Evolutionary conservation across 92 coral and sea anemone genomes (phyloP).

Genomic region (Phenganax subtilis): DNA sequence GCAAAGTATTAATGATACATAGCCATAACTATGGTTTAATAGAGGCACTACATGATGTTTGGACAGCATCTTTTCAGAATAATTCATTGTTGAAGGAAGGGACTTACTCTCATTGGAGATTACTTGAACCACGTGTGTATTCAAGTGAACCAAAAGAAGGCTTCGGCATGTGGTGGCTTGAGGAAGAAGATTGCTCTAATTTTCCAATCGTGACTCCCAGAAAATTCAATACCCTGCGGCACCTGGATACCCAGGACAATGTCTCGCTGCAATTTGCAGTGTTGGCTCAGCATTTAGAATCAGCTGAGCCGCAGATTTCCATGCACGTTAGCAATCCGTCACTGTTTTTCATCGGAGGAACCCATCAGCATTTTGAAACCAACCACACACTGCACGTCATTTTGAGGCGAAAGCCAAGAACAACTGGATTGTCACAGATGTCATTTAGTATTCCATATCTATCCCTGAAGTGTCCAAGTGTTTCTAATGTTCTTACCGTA

Average conservation of each 20-base stretch:
- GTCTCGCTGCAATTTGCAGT: conserved; percentile 59
- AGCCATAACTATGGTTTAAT: conserved; percentile 42
- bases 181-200: conserved; percentile 69
- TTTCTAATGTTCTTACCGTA: conserved; percentile 57
- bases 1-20: conserved; percentile 44
- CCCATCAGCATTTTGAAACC: conserved; percentile 40
- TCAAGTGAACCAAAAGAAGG: conserved; percentile 29
- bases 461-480: conserved; percentile 68
- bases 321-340: conserved; percentile 65
- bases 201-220: conserved; percentile 56
- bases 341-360: conserved; percentile 52
- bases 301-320: conserved; percentile 38
- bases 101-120: conserved; percentile 55
- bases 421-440: conserved; percentile 69
- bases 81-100: conserved; percentile 39
- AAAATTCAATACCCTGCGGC: conserved; percentile 47
- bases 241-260: conserved; percentile 75
- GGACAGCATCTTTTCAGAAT: conserved; percentile 29
- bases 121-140: conserved; percentile 39
- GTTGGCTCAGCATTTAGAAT: conserved; percentile 43
- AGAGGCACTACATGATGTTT: conserved; percentile 30
- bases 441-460: conserved; percentile 55
- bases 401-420: conserved; percentile 62
- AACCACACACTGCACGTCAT: conserved; percentile 56
- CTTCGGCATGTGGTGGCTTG: conserved; percentile 72